Evolutionary conservation across 2,888 invertebrate species (phyloP), one percentile per base, ranked within the genome.

Genomic region (Tenthredo mesomela): DNA sequence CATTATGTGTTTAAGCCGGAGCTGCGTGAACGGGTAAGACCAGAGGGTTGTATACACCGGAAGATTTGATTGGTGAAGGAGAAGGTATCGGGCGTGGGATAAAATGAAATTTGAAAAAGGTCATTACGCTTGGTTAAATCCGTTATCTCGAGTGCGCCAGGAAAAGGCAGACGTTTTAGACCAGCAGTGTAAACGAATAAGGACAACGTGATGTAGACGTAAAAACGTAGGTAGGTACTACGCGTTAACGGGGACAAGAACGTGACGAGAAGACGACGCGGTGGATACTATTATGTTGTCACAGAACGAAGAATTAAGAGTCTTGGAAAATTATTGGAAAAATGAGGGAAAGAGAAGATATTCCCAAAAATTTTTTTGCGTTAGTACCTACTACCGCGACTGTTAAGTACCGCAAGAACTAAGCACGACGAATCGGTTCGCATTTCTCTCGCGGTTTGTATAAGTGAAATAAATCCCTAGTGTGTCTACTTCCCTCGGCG

Each of bases 351-450:
- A 73, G 21, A 2, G 47, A 43, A 50, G 25, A 75, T 47, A 2
- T 25, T 33, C 33, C 25, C 75, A 2, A 40, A 75, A 43, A 75
- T 3, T 40, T 29, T 75, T 43, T 2, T 47, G 47, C 67, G 33
- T 15, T 7, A 9, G 21, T 58, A 58, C 29, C 1, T 29, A 29
- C 7, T 21, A 70, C 29, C 33, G 21, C 67, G 67, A 21, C 25
- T 75, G 75, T 40, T 75, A 47, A 47, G 21, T 50, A 75, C 6
- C 75, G 25, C 9, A n/a, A 75, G 25, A 75, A 47, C 21, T 90
- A 90, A 90, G 89, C 89, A 89, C 90, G 87, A 90, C 89, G 89
- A 90, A 91, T 90, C 89, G 89, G 87, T 87, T 86, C 86, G 87
- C 87, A 86, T 89, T 89, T 88, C 88, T 87, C 87, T 87, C 86